Conservation (phyloP, 2,113 vertebrate genomes). For the Microtus pennsylvanicus region DNA sequence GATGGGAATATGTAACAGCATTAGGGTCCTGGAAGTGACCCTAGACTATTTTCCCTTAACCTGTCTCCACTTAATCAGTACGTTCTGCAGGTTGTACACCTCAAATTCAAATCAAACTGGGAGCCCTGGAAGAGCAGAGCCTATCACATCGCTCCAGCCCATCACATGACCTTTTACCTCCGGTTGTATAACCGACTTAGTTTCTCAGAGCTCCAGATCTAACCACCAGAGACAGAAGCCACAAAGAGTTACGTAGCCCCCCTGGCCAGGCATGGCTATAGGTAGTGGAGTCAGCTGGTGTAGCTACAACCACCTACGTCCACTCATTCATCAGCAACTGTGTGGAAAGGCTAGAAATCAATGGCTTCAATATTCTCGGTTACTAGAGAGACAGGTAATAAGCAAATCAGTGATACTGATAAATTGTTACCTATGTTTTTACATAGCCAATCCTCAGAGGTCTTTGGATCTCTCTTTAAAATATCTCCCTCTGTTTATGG, state of each 20-base stretch:
- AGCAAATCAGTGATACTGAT: not conserved
- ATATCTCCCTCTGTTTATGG: not conserved
- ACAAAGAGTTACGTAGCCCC: not conserved
- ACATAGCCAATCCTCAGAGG: not conserved
- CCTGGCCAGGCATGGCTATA: not conserved
- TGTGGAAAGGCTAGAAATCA: not conserved
- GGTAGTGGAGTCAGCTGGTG: not conserved
- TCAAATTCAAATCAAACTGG: not conserved
- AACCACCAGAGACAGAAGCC: not conserved
- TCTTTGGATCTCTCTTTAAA: not conserved
- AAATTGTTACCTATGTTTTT: not conserved
- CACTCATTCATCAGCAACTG: not conserved
- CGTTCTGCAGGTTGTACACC: not conserved
- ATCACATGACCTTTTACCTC: not conserved
- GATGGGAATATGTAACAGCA: not conserved
- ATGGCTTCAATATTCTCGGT: not conserved
- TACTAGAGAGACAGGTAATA: not conserved
- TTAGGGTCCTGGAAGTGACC: not conserved
- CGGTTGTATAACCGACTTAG: not conserved
- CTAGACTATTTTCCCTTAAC: not conserved
- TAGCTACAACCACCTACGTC: not conserved
- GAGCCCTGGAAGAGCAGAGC: not conserved
- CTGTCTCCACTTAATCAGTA: not conserved
- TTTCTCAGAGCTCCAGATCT: conserved; percentile 40
- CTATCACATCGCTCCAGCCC: not conserved